These are phyloP conservation scores for Drosophila nigromelanica DNA, from an alignment of 1,140 invertebrate species.

Conservation along the genomic window DNA sequence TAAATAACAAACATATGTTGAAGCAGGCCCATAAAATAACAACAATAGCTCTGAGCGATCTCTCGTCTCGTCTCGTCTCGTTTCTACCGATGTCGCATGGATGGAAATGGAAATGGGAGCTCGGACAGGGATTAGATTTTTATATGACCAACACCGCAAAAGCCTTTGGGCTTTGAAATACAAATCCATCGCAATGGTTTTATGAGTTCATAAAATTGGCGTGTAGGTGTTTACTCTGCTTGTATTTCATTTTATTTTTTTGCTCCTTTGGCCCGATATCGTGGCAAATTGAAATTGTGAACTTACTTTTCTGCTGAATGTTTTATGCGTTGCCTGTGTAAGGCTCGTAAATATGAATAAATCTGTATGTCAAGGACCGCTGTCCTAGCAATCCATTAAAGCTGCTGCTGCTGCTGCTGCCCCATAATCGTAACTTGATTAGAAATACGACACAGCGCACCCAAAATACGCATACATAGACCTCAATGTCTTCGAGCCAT, in stretches of 20 bases:
- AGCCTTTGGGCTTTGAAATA: constrained; percentile 53
- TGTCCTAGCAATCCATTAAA: constrained; percentile 60
- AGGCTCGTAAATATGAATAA: constrained; percentile 74
- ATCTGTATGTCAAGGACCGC: constrained; percentile 6
- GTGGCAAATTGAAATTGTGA: constrained; percentile 78
- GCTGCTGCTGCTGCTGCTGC: constrained; percentile 48
- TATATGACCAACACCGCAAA: constrained; percentile 45
- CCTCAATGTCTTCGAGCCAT: constrained; percentile 20
- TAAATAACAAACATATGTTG: constrained; percentile 38
- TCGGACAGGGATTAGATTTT: constrained; percentile 34
- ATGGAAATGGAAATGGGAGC: neutral
- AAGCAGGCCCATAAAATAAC: constrained; percentile 19
- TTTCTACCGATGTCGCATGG: neutral
- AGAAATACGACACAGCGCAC: constrained; percentile 43
- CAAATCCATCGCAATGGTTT: constrained; percentile 72
- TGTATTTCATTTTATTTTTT: constrained; percentile 33
- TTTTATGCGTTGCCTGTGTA: constrained; percentile 58
- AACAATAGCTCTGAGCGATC: constrained; percentile 33
- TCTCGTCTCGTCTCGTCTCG: neutral
- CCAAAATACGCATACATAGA: constrained; percentile 5
- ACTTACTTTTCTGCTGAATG: constrained; percentile 71
- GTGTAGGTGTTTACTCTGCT: constrained; percentile 71
- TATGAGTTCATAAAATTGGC: constrained; percentile 78
- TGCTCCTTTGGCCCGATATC: constrained; percentile 27
- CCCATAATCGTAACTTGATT: constrained; percentile 70